Evolutionary conservation across 2,113 vertebrate genomes (phyloP).

Genomic region (Chaetura pelagica): DNA sequence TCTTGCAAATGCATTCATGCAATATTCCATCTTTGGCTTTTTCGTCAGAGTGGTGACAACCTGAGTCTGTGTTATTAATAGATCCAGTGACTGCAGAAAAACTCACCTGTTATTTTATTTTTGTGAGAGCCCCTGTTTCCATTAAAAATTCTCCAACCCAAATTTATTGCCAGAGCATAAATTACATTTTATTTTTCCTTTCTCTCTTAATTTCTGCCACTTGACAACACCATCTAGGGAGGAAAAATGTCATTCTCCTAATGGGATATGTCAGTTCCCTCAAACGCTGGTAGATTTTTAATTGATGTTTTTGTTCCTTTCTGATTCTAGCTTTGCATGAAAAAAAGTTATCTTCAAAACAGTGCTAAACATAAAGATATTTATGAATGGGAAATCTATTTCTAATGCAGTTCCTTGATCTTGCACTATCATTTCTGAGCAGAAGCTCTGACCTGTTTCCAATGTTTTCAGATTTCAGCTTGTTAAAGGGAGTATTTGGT

Average conservation of each 20-base stretch:
- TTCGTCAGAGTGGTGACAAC: background rate
- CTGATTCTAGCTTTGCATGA: background rate
- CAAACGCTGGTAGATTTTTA: background rate
- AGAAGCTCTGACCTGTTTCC: slow-evolving; percentile 40
- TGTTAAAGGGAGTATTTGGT: slow-evolving; percentile 42
- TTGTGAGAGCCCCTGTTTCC: background rate
- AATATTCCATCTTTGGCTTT: background rate
- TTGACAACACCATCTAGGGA: background rate
- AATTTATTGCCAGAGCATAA: background rate
- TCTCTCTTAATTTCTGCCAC: background rate
- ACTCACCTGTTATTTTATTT: background rate
- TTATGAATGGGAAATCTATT: slow-evolving; percentile 18
- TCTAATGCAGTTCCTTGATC: slow-evolving; percentile 13
- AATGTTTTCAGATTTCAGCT: slow-evolving; percentile 45
- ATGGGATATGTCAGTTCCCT: background rate
- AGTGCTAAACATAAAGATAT: background rate
- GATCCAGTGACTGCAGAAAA: background rate
- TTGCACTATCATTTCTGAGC: slow-evolving; percentile 7
- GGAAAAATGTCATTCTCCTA: background rate
- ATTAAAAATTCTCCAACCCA: background rate
- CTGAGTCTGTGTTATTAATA: background rate
- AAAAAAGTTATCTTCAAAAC: background rate
- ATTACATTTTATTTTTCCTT: background rate
- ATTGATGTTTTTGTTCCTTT: background rate
- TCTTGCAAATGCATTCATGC: background rate